A percentile compares a stretch with the other conserved stretches of the same genome.
These are phyloP conservation scores for Nesogale talazaci DNA, from an alignment of 2,113 vertebrate genomes.

Conservation along the genomic window DNA sequence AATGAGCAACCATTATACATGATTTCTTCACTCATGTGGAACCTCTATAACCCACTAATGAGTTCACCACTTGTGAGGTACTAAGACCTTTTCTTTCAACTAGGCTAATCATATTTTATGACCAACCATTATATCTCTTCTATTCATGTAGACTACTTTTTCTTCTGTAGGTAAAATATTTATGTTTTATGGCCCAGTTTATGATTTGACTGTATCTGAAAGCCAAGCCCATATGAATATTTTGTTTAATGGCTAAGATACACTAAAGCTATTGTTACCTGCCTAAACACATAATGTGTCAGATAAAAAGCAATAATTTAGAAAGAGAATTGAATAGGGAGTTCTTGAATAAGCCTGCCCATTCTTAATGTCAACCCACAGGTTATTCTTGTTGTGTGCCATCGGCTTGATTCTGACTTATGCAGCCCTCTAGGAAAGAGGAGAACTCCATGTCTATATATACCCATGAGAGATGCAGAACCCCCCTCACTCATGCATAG, in stretches of 20 bases:
- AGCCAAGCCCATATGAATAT: conserved; percentile 66
- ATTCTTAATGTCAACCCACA: background rate
- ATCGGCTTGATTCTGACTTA: background rate
- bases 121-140: conserved; percentile 64
- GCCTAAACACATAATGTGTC: conserved; percentile 54
- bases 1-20: conserved; percentile 74
- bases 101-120: conserved; percentile 77
- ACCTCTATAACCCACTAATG: conserved; percentile 72
- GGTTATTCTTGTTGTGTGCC: background rate
- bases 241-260: conserved; percentile 67
- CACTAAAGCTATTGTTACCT: conserved; percentile 3
- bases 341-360: conserved; percentile 22
- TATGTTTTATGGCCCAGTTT: conserved; percentile 70
- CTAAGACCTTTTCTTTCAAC: conserved; percentile 74
- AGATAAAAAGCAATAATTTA: conserved; percentile 34
- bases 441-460: too few species aligned
- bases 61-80: conserved; percentile 75
- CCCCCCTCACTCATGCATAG: too few species aligned
- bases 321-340: background rate
- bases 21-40: conserved; percentile 73
- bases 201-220: conserved; percentile 73
- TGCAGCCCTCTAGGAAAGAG: background rate
- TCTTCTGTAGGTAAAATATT: conserved; percentile 63
- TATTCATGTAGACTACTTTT: conserved; percentile 64
- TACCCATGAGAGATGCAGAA: background rate